phyloP scores from a whole-genome alignment of 2,113 vertebrate genomes.

The Chloropsis hardwickii region DNA sequence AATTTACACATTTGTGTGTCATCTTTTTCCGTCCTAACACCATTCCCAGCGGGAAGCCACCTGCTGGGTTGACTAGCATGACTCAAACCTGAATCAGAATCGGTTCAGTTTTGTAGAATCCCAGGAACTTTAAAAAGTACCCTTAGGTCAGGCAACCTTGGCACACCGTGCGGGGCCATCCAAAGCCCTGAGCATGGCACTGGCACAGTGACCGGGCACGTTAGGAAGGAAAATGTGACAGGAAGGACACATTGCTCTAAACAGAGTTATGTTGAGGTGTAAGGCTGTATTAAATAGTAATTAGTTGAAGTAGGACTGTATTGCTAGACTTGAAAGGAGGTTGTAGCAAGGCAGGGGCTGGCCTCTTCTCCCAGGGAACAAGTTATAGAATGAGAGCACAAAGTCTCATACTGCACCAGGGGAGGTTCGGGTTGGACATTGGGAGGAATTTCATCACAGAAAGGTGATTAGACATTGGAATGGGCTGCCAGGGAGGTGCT shows the following conservation, averaged over 20 bases:
- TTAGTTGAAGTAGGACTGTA: neutral
- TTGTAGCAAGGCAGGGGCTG: too few relatives aligned
- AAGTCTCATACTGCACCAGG: too few relatives aligned
- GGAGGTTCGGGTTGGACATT: fast-evolving
- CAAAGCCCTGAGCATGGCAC: neutral
- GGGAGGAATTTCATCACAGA: neutral
- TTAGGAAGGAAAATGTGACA: neutral
- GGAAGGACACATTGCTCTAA: neutral
- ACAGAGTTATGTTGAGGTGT: fast-evolving
- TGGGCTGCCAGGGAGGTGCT: neutral
- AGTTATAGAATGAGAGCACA: neutral
- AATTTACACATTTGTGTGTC: fast-evolving
- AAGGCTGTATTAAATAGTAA: too few relatives aligned
- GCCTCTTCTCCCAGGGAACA: neutral
- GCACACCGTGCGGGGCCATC: fast-evolving
- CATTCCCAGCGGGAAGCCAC: fast-evolving
- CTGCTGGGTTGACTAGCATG: fast-evolving
- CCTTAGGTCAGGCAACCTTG: fast-evolving
- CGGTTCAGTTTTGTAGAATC: fast-evolving
- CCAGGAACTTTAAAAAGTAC: fast-evolving
- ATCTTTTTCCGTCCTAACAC: fast-evolving
- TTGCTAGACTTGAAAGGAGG: neutral
- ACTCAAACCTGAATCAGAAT: neutral
- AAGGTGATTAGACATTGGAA: neutral
- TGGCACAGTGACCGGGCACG: fast-evolving